Conservation (phyloP, 2,113 vertebrate genomes). For the Lonchura striata region DNA sequence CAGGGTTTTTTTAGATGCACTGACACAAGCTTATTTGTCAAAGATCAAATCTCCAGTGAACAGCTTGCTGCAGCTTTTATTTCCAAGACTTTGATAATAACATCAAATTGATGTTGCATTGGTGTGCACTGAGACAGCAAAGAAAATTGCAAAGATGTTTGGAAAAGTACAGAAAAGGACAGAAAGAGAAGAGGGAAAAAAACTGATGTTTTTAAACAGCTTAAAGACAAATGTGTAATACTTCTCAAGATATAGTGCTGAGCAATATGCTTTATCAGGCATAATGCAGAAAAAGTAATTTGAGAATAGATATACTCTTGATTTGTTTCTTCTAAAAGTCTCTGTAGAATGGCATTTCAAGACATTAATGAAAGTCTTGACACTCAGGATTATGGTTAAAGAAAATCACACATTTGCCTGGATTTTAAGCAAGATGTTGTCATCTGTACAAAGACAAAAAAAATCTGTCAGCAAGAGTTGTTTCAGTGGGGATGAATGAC, state of each 20-base stretch:
- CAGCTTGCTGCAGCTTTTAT: constrained; percentile 34
- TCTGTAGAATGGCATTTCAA: not conserved
- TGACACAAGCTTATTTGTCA: constrained; percentile 52
- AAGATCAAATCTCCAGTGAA: constrained; percentile 54
- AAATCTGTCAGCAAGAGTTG: not conserved
- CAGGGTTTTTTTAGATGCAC: not conserved
- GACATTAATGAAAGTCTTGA: not conserved
- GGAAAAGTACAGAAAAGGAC: constrained; percentile 7
- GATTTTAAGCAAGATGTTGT: not conserved
- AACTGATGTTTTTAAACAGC: not conserved
- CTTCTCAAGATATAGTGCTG: not conserved
- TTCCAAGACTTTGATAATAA: constrained; percentile 58
- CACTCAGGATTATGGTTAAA: not conserved
- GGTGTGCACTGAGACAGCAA: constrained; percentile 20
- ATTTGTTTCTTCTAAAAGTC: not conserved
- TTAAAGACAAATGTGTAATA: not conserved
- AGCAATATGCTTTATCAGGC: not conserved
- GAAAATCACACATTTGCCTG: not conserved
- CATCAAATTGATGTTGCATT: constrained; percentile 46
- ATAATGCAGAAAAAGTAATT: constrained; percentile 2
- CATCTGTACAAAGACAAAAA: not conserved
- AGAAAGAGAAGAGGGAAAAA: not conserved
- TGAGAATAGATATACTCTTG: not conserved
- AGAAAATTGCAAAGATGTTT: constrained; percentile 15
- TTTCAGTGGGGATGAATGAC: not conserved